These are phyloP conservation scores for Heterocephalus glaber DNA, from an alignment of 2,113 vertebrate species.

Conservation along the genomic window DNA sequence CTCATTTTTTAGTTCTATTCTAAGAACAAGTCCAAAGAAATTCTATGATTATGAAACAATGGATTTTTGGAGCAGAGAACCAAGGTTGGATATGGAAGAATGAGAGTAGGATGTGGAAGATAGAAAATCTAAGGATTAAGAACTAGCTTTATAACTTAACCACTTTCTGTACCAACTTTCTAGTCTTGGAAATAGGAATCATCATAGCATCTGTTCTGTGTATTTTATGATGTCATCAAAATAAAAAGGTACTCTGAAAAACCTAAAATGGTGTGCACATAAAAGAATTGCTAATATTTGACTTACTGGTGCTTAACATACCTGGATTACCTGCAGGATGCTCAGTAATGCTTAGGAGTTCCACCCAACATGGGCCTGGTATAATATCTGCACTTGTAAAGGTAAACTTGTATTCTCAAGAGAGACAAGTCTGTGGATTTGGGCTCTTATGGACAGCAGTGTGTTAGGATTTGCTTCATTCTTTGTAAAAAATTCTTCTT, in stretches of 20 bases:
- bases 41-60: not conserved
- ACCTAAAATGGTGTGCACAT: not conserved
- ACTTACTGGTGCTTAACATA: not conserved
- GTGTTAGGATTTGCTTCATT: not conserved
- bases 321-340: not conserved
- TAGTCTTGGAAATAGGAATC: not conserved
- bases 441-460: not conserved
- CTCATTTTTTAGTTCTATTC: not conserved
- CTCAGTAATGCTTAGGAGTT: not conserved
- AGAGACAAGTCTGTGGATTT: not conserved
- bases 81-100: not conserved
- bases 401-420: rapidly evolving
- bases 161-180: not conserved
- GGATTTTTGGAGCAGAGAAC: not conserved
- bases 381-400: not conserved
- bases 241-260: not conserved
- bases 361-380: not conserved
- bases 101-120: not conserved
- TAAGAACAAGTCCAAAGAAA: not conserved
- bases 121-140: not conserved
- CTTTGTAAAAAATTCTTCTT: slow-evolving; percentile 13
- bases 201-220: not conserved
- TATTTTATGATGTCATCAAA: not conserved
- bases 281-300: not conserved
- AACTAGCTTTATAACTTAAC: not conserved